Base-by-base conservation (phyloP, 2,113 vertebrate species). In the Columba livia region DNA sequence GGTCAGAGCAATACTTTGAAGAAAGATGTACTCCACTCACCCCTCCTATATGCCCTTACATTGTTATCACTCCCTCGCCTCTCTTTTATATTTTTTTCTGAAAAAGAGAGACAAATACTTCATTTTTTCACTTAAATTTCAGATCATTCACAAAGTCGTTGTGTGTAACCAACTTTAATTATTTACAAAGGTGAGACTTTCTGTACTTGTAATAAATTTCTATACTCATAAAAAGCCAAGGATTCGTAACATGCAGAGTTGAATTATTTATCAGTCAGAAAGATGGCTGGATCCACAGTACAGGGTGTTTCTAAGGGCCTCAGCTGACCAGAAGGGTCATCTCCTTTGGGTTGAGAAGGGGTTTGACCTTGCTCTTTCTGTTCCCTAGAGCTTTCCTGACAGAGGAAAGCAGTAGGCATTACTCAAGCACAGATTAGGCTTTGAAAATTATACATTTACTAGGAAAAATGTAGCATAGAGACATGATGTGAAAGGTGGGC, bases 111-210 rank as follows among this genome's bases (percentile, higher is more conserved):
- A 88, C 31, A 88, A 92, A 92, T 58, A 58, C 40, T 89, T 40
- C 3, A 25, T 81, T 86, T 95, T 91, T 90, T 34, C 32, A 70
- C 96, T 92, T 89, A 61, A 79, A 90, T 94, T 92, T 89, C 73
- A 92, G 80, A 87, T 79, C 44, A 87, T 85, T 94, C 53, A 6
- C 93, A 11, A 88, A 92, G 88, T 84, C 48, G 26, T 89, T 69
- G 47, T 92, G 70, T 95, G 89, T 94, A 96, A 93, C 94, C 73
- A 92, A 9, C 61, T 75, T 95, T 50, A 93, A 96, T 92, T 91
- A 95, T 97, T 93, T 82, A 97, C 94, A 91, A 89, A 96, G 90
- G 92, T 88, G 84, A 96, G 70, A 82, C 77, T 93, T 95, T 72
- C 77, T 89, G 84, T 87, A 75, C 93, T 95, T 50, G 89, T 89